Percentiles rank a stretch among this genome's conserved stretches.
phyloP scores from a whole-genome alignment of 2,888 invertebrate genomes.

The Trissolcus japonicus region DNA sequence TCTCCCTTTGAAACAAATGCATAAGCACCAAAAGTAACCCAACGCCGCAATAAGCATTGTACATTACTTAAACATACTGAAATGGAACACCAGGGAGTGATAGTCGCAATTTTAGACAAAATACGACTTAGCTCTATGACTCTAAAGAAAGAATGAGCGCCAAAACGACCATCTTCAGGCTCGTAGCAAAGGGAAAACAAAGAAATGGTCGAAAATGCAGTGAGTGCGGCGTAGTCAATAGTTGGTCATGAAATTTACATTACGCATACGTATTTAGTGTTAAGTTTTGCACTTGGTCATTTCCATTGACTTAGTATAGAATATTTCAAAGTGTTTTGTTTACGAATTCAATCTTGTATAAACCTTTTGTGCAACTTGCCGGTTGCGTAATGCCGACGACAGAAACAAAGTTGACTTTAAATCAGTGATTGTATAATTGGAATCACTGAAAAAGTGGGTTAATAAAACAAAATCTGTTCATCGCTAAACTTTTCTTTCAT shows the following conservation, averaged over 20 bases:
- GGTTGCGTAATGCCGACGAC: conserved; percentile 62
- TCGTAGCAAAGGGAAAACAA: conserved; percentile 32
- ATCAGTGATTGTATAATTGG: conserved; percentile 42
- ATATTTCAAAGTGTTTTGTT: conserved; percentile 24
- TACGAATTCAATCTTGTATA: conserved; percentile 60
- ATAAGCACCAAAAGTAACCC: conserved; percentile 63
- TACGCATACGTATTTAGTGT: conserved; percentile 9
- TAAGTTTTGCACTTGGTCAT: conserved; percentile 15
- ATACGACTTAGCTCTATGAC: conserved; percentile 61
- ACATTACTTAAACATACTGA: conserved; percentile 66
- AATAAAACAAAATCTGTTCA: conserved; percentile 4
- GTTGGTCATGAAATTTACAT: conserved; percentile 20
- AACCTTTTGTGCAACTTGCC: conserved; percentile 64
- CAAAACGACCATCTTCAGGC: conserved; percentile 51
- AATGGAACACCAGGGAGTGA: conserved; percentile 63
- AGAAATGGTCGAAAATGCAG: conserved; percentile 21
- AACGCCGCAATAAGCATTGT: conserved; percentile 64
- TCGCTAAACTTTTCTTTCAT: too few species aligned
- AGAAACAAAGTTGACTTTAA: conserved; percentile 25
- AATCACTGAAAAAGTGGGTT: conserved; percentile 39
- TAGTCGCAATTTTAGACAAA: conserved; percentile 62
- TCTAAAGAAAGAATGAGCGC: conserved; percentile 54
- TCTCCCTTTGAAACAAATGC: conserved; percentile 34
- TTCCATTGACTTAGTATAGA: conserved; percentile 1
- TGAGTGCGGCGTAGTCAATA: conserved; percentile 8